Evolutionary conservation across 2,888 invertebrate genomes (phyloP), one percentile per base, ranked within the genome.

Genomic region (Luffia ferchaultella): DNA sequence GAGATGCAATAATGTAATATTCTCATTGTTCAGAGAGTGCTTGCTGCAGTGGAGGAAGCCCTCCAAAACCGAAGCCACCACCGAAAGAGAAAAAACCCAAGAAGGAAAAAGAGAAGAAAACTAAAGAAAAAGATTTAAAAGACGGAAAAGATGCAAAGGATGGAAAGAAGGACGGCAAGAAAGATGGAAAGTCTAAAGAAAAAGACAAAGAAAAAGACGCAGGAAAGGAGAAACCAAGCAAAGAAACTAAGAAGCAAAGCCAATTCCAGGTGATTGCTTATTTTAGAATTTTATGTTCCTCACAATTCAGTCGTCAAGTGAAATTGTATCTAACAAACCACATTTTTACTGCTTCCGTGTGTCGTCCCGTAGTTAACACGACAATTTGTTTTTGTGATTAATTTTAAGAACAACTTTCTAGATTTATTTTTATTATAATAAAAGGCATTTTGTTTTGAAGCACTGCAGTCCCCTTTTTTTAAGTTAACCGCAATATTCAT

Each of bases 21-120:
- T 51, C 20, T 20, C 18, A 53, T 52, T 56, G 42, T 58, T 46
- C 58, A 88, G 95, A 95, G 72, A 94, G 93, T 75, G 88, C 92
- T 56, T 94, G 94, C 80, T 94, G 94, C 79, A 89, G 89, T 60
- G 90, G 85, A 57, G 90, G 85, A 57, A 88, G 88, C 58, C 88
- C 89, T 48, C 90, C 90, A 51, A 88, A 89, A 62, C 87, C 87
- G 20, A 86, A 86, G 68, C 87, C 87, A 58, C 86, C 86, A 19
- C 85, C 87, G 51, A 91, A 90, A 69, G 89, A 89, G 60, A 88
- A 89, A 64, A 90, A 91, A 68, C 87, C 88, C 56, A 90, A 90
- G 73, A 89, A 86, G 63, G 87, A 89, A 72, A 87, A 87, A 61
- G 86, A 84, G 85, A 87, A 85, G 79, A 85, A 84, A 71, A 80